Base-by-base conservation (phyloP, 2,888 invertebrate species). In the Caenorhabditis becei region DNA sequence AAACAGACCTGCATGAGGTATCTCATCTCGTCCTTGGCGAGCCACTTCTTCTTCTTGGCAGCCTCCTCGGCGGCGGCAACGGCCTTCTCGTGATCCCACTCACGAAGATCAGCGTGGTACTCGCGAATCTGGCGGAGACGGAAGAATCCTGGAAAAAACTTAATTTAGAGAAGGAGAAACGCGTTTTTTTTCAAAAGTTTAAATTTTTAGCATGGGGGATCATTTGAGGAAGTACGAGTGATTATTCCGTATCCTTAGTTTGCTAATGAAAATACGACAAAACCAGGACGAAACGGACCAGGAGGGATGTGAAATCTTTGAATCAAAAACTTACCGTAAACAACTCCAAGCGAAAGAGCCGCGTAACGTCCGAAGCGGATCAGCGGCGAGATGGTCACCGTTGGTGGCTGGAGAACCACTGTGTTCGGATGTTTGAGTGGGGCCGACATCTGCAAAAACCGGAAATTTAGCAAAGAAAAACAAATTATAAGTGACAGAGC, bases 71-170 rank as follows among this genome's bases (percentile, higher is more conserved):
- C 88, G 70, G 85, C 85, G 62, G 83, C 89, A 54, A 89, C 88
- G 51, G 88, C 89, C 87, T 88, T 88, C 84, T 90, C 90, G 84
- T 89, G 89, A 62, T 90, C 88, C 88, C 88, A 90, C 82, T 89
- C 88, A 69, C 90, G 86, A 72, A 90, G 87, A 59, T 90, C 89
- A 67, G 90, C 89, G 83, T 90, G 90, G 72, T 90, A 85, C 75
- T 88, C 88, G 56, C 87, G 85, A 77, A 90, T 87, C 63, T 85
- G 86, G 44, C 86, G 87, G 41, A 89, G 88, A 72, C 90, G 85
- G 81, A 83, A 78, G 61, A 83, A 83, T 82, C 87, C 87, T 87
- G 56, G 23, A 84, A 56, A 1, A 32, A 20, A 1, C 18, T 7
- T 65, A 24, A 7, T 32, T 32, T 32, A 32, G 32, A 32, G 10